These are phyloP conservation scores for Nymphalis c-album DNA, from an alignment of 2,888 invertebrate species.

Conservation along the genomic window DNA sequence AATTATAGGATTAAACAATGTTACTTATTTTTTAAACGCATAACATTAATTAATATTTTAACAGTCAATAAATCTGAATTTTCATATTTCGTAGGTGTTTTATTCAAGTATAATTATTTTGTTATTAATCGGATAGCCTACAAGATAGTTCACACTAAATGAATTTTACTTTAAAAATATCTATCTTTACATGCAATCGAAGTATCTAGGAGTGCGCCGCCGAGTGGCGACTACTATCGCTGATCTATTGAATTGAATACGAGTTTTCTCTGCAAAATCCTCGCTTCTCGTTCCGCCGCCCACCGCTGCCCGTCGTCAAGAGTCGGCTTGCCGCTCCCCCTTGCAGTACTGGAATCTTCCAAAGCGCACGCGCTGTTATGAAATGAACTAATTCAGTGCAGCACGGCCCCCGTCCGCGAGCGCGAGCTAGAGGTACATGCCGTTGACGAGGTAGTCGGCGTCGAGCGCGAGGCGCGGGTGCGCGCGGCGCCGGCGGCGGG, in stretches of 20 bases:
- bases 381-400: background rate
- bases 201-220: background rate
- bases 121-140: no score
- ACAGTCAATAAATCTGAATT: no score
- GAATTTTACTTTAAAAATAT: background rate
- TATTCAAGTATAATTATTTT: no score
- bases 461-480: constrained; percentile 93
- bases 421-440: constrained; percentile 93
- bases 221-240: background rate
- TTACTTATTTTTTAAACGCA: no score
- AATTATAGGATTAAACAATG: no score
- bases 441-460: constrained; percentile 98
- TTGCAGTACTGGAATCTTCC: background rate
- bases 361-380: background rate
- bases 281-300: background rate
- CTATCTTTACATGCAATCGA: background rate
- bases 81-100: no score
- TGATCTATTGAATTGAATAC: background rate
- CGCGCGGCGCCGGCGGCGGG: constrained; percentile 89
- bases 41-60: no score
- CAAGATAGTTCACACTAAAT: background rate
- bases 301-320: background rate
- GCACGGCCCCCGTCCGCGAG: background rate
- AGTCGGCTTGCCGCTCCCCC: background rate
- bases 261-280: background rate